Evolutionary conservation across 2,797 vertebrate genomes (phyloP), one percentile per base, ranked within the genome.

Genomic region (Anguilla anguilla): DNA sequence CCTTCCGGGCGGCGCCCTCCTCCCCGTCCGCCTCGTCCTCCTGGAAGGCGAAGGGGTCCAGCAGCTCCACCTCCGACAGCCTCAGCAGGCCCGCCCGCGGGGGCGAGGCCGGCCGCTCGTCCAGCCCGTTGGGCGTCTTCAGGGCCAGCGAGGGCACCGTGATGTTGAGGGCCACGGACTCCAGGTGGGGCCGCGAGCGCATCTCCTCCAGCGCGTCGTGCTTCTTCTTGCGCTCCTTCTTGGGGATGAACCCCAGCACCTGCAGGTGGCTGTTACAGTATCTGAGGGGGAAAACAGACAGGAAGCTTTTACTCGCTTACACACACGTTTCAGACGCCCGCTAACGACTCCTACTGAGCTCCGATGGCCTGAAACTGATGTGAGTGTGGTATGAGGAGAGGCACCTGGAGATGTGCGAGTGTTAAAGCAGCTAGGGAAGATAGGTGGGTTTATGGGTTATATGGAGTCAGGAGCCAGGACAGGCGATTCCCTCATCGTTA

Each of bases 141-240:
- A 99, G 95, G 93, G 97, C 97, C 94, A 99, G 89, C 17, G 97
- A 97, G 94, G 99, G 98, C 94, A 99, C 97, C 0, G 98, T 97
- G 94, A 99, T 97, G 95, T 99, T 98, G 90, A 99, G 97, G 77
- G 99, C 98, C 94, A 99, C 96, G 22, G 97, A 96, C 95, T 99
- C 98, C 95, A 98, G 96, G 93, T 98, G 98, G 92, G 97, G 97
- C 92, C 97, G 95, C 83, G 96, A 96, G 91, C 98, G 98, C 86
- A 98, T 97, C 81, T 99, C 98, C 87, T 99, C 98, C 95, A 98
- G 92, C 89, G 97, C 95, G 87, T 99, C 99, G 86, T 97, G 98
- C 95, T 99, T 99, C 97, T 99, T 99, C 97, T 99, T 99, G 90
- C 99, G 97, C 94, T 99, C 99, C 94, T 99, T 99, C 96, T 99